Conservation (phyloP, 2,113 vertebrate species). For the Burhinus bistriatus region DNA sequence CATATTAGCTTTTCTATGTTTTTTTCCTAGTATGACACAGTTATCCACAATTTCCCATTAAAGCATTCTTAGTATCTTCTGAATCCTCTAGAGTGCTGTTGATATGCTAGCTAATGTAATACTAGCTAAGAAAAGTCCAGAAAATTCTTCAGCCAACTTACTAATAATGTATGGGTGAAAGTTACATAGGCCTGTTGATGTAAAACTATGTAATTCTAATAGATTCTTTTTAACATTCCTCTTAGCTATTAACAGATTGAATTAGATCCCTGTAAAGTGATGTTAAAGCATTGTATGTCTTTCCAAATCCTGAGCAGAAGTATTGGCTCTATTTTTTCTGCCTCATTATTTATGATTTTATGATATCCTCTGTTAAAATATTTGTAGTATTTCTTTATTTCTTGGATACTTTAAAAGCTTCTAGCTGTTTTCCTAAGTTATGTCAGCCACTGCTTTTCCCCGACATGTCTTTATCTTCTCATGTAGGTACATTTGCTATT, state of each 20-base stretch:
- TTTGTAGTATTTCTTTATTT: background rate
- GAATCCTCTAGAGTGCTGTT: background rate
- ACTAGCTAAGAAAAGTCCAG: background rate
- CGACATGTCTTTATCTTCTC: background rate
- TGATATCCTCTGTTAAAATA: background rate
- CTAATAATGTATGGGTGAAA: background rate
- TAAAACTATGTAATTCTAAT: background rate
- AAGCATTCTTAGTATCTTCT: background rate
- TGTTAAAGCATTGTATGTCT: background rate
- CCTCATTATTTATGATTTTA: background rate
- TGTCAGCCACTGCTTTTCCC: background rate
- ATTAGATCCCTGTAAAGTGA: background rate
- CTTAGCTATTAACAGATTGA: background rate
- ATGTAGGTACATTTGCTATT: background rate
- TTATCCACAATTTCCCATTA: background rate
- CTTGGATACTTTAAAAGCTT: background rate
- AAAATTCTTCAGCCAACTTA: background rate
- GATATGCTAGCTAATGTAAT: background rate
- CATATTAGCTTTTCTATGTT: background rate
- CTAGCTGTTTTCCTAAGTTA: background rate
- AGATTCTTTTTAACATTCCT: background rate
- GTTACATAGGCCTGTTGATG: background rate
- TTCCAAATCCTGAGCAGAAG: background rate
- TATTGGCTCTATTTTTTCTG: background rate
- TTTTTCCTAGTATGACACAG: background rate